phyloP scores from a whole-genome alignment of 2,888 invertebrate genomes.

The Stenodema calcarata region DNA sequence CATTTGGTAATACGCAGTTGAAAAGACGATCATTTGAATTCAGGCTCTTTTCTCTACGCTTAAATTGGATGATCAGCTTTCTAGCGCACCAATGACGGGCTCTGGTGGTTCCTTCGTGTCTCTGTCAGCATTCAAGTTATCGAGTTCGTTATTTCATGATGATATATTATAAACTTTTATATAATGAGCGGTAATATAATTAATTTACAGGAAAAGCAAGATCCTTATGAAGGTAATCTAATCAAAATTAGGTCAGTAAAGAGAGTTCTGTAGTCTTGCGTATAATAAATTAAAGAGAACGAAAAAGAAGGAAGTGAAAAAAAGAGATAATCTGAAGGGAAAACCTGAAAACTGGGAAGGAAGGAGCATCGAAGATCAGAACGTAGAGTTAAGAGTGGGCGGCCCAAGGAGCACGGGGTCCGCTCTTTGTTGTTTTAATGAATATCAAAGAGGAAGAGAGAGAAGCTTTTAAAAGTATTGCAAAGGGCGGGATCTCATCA shows the following conservation, averaged over 20 bases:
- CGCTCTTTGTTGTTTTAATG: slow-evolving; percentile 30
- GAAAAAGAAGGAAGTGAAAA: not conserved
- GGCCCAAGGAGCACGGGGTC: not conserved
- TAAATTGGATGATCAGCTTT: no score
- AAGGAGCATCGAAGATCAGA: not conserved
- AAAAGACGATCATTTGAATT: no score
- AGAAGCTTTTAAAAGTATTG: slow-evolving; percentile 31
- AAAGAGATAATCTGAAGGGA: slow-evolving; percentile 1
- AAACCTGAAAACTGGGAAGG: not conserved
- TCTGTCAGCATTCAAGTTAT: no score
- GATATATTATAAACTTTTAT: no score
- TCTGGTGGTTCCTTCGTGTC: no score
- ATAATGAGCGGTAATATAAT: no score
- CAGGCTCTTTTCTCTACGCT: no score
- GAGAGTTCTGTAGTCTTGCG: not conserved
- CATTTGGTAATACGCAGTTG: no score
- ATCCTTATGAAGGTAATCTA: not conserved
- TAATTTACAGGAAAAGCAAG: no score
- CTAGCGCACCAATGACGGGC: no score
- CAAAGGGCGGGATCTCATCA: not conserved
- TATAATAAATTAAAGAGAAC: slow-evolving; percentile 1
- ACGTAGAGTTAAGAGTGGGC: not conserved
- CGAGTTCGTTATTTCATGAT: no score
- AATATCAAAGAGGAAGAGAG: slow-evolving; percentile 25
- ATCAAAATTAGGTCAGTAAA: not conserved